Evolutionary conservation across 2,888 invertebrate species (phyloP).

Genomic region (Dolomedes plantarius): DNA sequence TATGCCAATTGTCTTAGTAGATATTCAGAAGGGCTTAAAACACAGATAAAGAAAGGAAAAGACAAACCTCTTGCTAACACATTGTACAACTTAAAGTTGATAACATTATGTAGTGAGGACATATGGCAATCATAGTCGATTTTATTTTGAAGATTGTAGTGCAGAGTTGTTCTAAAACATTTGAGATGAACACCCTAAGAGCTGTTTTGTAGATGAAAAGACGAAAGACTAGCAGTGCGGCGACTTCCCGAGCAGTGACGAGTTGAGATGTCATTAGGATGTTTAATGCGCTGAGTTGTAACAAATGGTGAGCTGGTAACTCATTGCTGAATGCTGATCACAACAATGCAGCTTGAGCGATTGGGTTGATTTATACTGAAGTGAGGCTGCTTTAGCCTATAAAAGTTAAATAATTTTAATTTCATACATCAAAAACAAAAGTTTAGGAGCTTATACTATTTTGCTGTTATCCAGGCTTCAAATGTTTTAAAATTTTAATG

Average conservation of each 20-base stretch:
- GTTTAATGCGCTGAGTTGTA: constrained; percentile 47
- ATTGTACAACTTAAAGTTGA: constrained; percentile 58
- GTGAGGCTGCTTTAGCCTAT: constrained; percentile 71
- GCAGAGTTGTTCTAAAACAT: constrained; percentile 47
- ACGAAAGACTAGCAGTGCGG: constrained; percentile 35
- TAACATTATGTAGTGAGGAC: constrained; percentile 50
- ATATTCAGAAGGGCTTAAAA: constrained; percentile 38
- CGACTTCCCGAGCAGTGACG: constrained; percentile 40
- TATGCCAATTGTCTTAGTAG: neutral
- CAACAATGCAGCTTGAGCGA: constrained; percentile 69
- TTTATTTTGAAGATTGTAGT: constrained; percentile 45
- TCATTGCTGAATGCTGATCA: constrained; percentile 68
- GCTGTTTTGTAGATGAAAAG: constrained; percentile 54
- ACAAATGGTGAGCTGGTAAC: constrained; percentile 53
- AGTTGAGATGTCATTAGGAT: constrained; percentile 47
- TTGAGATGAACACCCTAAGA: constrained; percentile 52
- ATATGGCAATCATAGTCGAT: constrained; percentile 33
- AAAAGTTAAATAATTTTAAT: constrained; percentile 71
- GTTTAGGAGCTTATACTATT: constrained; percentile 13
- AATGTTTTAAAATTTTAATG: neutral
- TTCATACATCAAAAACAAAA: constrained; percentile 48
- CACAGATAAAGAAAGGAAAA: constrained; percentile 70
- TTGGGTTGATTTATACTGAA: constrained; percentile 64
- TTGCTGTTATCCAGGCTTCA: neutral
- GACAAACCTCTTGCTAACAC: constrained; percentile 66